Evolutionary conservation across 2,888 invertebrate species (phyloP).

Genomic region (Machimus atricapillus): DNA sequence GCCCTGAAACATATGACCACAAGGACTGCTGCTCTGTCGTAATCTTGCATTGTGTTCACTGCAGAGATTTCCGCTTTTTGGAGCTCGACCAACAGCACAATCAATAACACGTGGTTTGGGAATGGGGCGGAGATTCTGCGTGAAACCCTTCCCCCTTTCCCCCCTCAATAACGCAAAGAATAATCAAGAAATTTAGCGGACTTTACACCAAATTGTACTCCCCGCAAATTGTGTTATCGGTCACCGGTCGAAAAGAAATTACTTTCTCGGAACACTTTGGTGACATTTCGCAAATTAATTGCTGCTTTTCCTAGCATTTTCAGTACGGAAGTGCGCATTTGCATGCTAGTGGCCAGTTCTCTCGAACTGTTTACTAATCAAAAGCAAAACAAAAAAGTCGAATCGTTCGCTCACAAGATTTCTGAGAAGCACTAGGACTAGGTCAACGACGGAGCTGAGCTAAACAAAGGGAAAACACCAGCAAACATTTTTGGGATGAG

Average conservation of each 20-base stretch:
- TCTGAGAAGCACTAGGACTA: background rate
- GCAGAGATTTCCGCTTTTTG: background rate
- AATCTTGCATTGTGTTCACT: background rate
- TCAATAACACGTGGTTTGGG: background rate
- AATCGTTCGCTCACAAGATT: background rate
- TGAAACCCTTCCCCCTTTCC: slow-evolving; percentile 4
- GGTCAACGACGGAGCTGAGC: background rate
- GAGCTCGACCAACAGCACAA: background rate
- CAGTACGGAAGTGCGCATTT: background rate
- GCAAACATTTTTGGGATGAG: background rate
- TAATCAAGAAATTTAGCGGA: background rate
- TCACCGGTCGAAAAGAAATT: background rate
- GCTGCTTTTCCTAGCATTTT: too few species aligned
- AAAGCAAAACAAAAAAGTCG: background rate
- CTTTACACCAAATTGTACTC: background rate
- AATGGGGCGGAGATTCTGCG: background rate
- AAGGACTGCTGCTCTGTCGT: background rate
- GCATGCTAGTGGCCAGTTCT: background rate
- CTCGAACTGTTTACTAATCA: background rate
- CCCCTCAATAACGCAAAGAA: slow-evolving; percentile 43
- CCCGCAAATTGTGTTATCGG: background rate
- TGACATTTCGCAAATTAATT: background rate
- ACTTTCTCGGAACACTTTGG: too few species aligned
- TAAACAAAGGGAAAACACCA: background rate
- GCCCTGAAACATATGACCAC: background rate